Conservation (phyloP, 1,140 invertebrate genomes). For the Pseudachorutes palmiensis region DNA sequence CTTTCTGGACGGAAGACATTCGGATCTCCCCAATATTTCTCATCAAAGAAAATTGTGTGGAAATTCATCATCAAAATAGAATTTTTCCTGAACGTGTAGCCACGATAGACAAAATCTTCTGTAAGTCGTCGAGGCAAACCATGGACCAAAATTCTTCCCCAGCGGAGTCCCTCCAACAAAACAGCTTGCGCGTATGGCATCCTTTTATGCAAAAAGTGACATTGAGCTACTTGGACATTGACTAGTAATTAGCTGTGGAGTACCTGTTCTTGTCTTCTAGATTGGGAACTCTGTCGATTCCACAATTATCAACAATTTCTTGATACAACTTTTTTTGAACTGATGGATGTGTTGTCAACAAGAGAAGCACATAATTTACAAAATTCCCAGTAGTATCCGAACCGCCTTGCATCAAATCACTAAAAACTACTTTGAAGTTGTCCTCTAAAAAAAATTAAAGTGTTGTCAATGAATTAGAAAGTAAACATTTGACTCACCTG, state of each 20-base stretch:
- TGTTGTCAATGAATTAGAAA: too few relatives aligned
- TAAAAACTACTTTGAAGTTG: conserved; percentile 17
- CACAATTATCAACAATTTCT: conserved; percentile 69
- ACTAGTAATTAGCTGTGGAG: conserved; percentile 13
- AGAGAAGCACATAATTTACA: conserved; percentile 65
- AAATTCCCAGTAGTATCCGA: conserved; percentile 72
- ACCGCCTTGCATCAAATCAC: conserved; percentile 65
- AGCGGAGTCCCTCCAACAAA: conserved; percentile 54
- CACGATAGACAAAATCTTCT: conserved; percentile 7
- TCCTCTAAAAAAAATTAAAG: conserved; percentile 19
- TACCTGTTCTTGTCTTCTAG: too few relatives aligned
- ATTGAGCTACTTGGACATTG: not conserved
- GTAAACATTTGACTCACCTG: too few relatives aligned
- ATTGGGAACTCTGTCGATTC: conserved; percentile 47
- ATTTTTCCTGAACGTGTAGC: not conserved
- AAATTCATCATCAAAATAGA: conserved; percentile 23
- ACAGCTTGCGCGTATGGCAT: conserved; percentile 70
- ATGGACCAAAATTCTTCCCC: conserved; percentile 8
- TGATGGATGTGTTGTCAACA: conserved; percentile 62
- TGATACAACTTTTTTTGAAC: conserved; percentile 66
- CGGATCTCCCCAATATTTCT: conserved; percentile 27
- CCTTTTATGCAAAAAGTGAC: conserved; percentile 43
- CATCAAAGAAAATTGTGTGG: conserved; percentile 18
- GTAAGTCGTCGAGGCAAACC: not conserved
- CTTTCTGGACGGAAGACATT: conserved; percentile 27